These are phyloP conservation scores for Heliconius charithonia DNA, from an alignment of 2,888 invertebrate species.

Conservation along the genomic window DNA sequence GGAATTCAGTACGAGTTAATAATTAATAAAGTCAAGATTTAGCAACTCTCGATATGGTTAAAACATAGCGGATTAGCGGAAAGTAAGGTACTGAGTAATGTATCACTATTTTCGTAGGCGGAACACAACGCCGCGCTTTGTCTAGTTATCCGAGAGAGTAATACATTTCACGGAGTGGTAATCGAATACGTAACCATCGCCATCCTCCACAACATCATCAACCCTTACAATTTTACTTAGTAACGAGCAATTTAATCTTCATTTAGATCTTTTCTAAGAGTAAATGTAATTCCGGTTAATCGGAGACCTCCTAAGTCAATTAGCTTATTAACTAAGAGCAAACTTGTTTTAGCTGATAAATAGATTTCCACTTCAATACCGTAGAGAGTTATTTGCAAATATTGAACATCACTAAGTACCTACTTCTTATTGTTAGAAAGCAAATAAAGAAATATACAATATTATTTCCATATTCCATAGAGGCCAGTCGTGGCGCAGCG, in stretches of 20 bases:
- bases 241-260: constrained; percentile 1
- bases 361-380: constrained; percentile 25
- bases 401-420: constrained; percentile 16
- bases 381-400: constrained; percentile 30
- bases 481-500: no score
- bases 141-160: neutral
- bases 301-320: constrained; percentile 28
- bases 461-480: neutral
- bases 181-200: neutral
- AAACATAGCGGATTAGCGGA: no score
- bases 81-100: no score
- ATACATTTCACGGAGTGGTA: neutral
- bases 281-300: constrained; percentile 11
- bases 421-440: neutral
- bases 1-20: no score
- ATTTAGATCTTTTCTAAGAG: constrained; percentile 27
- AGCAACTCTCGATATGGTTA: no score
- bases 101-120: neutral
- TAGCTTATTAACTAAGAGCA: constrained; percentile 36
- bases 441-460: neutral
- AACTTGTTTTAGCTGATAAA: constrained; percentile 38
- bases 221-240: neutral
- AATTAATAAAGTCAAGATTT: no score
- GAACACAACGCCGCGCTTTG: neutral
- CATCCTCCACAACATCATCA: neutral